Evolutionary conservation across 1,140 invertebrate species (phyloP).

Genomic region (Drosophila varians): DNA sequence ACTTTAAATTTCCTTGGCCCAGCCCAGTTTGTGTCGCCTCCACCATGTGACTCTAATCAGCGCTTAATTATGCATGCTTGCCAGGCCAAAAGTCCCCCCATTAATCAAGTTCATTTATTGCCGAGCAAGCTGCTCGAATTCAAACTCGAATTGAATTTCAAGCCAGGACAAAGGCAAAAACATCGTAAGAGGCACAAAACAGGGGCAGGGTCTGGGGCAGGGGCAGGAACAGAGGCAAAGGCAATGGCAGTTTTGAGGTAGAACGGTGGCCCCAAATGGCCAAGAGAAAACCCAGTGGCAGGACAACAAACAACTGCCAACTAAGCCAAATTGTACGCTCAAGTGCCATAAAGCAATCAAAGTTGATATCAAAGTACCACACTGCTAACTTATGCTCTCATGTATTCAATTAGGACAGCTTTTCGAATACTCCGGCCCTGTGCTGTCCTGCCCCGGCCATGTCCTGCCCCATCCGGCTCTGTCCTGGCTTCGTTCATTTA

Average conservation of each 20-base stretch:
- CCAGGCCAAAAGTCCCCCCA: constrained; percentile 38
- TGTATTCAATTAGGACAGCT: constrained; percentile 80
- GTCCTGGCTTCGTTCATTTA: constrained; percentile 52
- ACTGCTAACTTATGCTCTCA: constrained; percentile 79
- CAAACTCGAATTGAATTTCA: constrained; percentile 59
- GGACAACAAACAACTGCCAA: constrained; percentile 59
- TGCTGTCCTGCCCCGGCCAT: constrained; percentile 7
- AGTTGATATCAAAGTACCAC: constrained; percentile 80
- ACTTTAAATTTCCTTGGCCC: constrained; percentile 18
- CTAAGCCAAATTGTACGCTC: constrained; percentile 80
- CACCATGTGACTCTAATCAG: constrained; percentile 54
- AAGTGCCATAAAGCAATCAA: constrained; percentile 81
- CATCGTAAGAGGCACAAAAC: neutral
- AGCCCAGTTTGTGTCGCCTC: constrained; percentile 4
- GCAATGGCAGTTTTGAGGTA: neutral
- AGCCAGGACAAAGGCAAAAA: constrained; percentile 15
- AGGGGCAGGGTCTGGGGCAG: no score
- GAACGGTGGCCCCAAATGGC: constrained; percentile 47
- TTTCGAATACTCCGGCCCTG: constrained; percentile 68
- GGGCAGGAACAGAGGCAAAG: neutral
- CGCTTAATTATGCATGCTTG: constrained; percentile 58
- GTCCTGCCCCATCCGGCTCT: neutral
- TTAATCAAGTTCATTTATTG: constrained; percentile 69
- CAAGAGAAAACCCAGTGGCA: constrained; percentile 10
- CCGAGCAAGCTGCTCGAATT: constrained; percentile 53